These are phyloP conservation scores for Zygogramma bicolorata DNA, from an alignment of 2,888 invertebrate species.

Conservation along the genomic window DNA sequence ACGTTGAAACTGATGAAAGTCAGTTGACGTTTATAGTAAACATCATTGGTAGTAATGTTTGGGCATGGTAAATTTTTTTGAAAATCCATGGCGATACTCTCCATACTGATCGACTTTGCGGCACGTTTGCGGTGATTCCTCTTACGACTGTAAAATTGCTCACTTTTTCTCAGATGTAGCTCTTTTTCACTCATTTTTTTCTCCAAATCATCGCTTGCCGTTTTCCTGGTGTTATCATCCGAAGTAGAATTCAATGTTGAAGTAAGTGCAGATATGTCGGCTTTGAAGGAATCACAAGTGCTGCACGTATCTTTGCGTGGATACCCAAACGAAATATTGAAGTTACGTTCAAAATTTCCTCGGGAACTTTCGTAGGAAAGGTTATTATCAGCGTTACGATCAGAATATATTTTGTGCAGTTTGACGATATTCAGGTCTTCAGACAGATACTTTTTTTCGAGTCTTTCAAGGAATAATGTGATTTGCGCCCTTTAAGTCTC, in stretches of 20 bases:
- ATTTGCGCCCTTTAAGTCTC: not conserved
- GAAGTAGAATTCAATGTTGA: not conserved
- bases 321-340: too few species aligned
- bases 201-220: not conserved
- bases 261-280: too few species aligned
- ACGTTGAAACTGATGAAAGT: slow-evolving; percentile 48
- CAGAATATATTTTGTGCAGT: not conserved
- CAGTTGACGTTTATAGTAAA: slow-evolving; percentile 47
- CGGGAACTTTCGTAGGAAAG: not conserved
- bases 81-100: too few species aligned
- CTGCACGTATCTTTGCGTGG: too few species aligned
- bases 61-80: slow-evolving; percentile 44
- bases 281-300: too few species aligned
- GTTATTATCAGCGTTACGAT: too few species aligned
- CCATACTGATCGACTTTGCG: not conserved
- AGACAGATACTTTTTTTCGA: not conserved
- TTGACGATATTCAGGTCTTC: too few species aligned
- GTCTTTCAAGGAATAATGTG: not conserved
- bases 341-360: not conserved
- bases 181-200: too few species aligned
- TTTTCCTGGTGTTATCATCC: not conserved
- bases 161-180: too few species aligned
- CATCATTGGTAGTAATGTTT: slow-evolving; percentile 50
- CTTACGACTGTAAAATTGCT: not conserved
- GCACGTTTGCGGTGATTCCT: not conserved